phyloP scores from a whole-genome alignment of 1,140 invertebrate species.

The Papilio xuthus region DNA sequence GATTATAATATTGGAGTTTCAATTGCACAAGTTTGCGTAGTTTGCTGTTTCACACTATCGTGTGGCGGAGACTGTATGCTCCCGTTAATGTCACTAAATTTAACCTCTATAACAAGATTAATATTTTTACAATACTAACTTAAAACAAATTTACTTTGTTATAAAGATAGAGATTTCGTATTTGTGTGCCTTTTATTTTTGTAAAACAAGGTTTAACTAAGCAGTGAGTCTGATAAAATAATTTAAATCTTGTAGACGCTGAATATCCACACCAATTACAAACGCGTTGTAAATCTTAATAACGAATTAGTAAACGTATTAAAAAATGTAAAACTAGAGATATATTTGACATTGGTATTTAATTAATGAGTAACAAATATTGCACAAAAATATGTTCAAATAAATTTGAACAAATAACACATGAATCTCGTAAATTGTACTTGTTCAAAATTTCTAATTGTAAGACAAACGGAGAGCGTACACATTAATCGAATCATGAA shows the following conservation, averaged over 20 bases:
- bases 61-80: constrained; percentile 37
- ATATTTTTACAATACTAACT: not conserved
- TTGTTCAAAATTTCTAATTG: not conserved
- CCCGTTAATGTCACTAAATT: constrained; percentile 36
- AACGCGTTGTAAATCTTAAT: no score
- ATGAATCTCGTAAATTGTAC: not conserved
- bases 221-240: no score
- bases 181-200: no score
- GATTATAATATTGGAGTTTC: constrained; percentile 78
- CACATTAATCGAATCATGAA: constrained; percentile 1
- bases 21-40: constrained; percentile 77
- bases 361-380: no score
- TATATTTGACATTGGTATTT: no score
- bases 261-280: no score
- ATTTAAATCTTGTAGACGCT: no score
- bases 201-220: no score
- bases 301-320: no score
- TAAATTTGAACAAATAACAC: not conserved
- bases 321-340: no score
- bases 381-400: not conserved
- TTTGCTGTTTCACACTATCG: constrained; percentile 72
- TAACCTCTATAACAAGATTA: constrained; percentile 2
- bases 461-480: not conserved
- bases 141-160: no score
- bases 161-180: not conserved